phyloP scores from a whole-genome alignment of 2,888 invertebrate species.

The Taenaris catops region DNA sequence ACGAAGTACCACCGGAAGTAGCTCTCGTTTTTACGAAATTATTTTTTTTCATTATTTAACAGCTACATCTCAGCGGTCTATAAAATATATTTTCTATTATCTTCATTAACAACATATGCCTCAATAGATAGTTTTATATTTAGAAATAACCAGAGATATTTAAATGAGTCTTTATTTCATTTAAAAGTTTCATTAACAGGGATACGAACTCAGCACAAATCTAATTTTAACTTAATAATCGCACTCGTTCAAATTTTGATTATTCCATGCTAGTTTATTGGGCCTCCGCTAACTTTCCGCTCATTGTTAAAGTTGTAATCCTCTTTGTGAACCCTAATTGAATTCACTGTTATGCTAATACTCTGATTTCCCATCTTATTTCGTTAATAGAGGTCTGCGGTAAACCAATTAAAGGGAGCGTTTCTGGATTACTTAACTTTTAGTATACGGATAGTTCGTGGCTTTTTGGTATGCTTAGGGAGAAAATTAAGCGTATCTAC shows the following conservation, averaged over 20 bases:
- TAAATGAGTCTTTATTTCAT: background rate
- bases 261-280: constrained; percentile 70
- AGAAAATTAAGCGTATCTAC: too few relatives aligned
- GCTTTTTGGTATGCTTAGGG: too few relatives aligned
- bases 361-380: constrained; percentile 79
- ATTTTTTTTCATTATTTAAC: too few relatives aligned
- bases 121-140: too few relatives aligned
- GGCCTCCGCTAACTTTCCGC: constrained; percentile 67
- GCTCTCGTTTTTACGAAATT: too few relatives aligned
- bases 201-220: constrained; percentile 39
- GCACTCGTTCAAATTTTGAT: constrained; percentile 70
- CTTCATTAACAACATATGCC: too few relatives aligned
- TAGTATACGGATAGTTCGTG: constrained; percentile 59
- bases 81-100: too few relatives aligned
- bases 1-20: too few relatives aligned
- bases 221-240: constrained; percentile 59
- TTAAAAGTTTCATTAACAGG: constrained; percentile 11
- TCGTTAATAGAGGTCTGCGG: constrained; percentile 77
- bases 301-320: constrained; percentile 79
- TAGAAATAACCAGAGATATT: too few relatives aligned
- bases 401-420: constrained; percentile 77
- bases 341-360: constrained; percentile 80
- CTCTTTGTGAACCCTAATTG: constrained; percentile 78
- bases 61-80: too few relatives aligned
- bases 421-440: constrained; percentile 74